Evolutionary conservation across 2,888 invertebrate genomes (phyloP), one percentile per base, ranked within the genome.

Genomic region (Eumacrocentrus americanus): DNA sequence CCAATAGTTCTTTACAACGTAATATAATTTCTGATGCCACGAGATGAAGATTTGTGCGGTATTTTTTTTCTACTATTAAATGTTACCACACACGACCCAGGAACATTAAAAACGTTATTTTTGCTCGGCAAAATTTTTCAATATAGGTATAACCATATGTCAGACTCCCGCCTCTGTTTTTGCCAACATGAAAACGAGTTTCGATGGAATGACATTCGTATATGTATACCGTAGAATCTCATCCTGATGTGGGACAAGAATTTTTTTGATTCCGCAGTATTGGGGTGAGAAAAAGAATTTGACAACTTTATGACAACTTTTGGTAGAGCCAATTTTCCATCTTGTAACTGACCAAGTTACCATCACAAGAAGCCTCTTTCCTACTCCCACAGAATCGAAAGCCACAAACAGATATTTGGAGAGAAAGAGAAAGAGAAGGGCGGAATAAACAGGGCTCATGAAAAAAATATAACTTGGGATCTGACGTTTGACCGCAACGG

Each of bases 291-390:
- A 18, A 44, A 44, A 44, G n/a, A n/a, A n/a, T n/a, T 50, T 35
- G 34, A 18, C 18, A 16, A 25, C 20, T 50, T 47, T 50, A 18
- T 34, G 12, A 12, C 12, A n/a, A 7, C 3, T 46, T 46, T 34
- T 12, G 4, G 16, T n/a, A 23, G 23, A n/a, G 14, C 14, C 11
- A 52, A 23, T 38, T 22, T 14, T 22, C 22, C 22, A 20, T 20
- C n/a, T 20, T 18, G n/a, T 35, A 38, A 37, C 20, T 52, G 51
- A 52, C 37, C 38, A 12, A 23, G 73, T 72, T 76, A 64, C 67
- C 52, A 74, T 75, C n/a, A n/a, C n/a, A 77, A 75, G 77, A 75
- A 77, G 77, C 76, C 73, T 65, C 66, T 64, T 62, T 65, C 66
- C 64, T 70, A 67, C 64, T 69, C 47, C 58, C 67, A 61, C 62